These are phyloP conservation scores for Mythimna vitellina DNA, from an alignment of 2,888 invertebrate genomes.

Conservation along the genomic window DNA sequence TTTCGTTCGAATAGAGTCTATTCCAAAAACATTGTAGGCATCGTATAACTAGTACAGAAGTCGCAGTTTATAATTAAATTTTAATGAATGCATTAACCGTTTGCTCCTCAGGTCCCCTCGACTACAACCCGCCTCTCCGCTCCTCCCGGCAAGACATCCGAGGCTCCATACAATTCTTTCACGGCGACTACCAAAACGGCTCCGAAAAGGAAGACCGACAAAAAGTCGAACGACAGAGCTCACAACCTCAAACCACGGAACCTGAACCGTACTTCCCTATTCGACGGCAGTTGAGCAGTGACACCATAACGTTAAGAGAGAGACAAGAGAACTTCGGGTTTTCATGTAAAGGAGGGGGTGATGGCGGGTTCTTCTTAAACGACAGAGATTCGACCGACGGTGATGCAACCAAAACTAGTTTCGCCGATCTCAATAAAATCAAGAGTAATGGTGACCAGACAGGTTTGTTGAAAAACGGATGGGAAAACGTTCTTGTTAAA, in stretches of 20 bases:
- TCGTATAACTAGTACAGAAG: not conserved
- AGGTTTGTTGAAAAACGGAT: constrained; percentile 73
- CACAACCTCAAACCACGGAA: constrained; percentile 81
- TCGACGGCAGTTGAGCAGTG: constrained; percentile 91
- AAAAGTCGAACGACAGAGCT: constrained; percentile 91
- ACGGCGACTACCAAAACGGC: constrained; percentile 90
- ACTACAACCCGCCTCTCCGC: constrained; percentile 93
- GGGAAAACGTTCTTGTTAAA: constrained; percentile 60
- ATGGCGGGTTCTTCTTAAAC: constrained; percentile 86
- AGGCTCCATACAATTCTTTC: constrained; percentile 93
- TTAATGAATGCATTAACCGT: not conserved
- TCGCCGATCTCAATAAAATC: constrained; percentile 93
- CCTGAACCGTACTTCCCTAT: constrained; percentile 77
- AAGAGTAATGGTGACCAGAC: constrained; percentile 88
- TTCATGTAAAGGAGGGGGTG: constrained; percentile 82
- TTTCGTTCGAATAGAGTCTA: not conserved
- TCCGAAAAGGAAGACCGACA: constrained; percentile 75
- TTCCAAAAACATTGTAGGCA: not conserved
- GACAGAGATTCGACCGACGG: constrained; percentile 91
- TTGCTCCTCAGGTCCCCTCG: constrained; percentile 83
- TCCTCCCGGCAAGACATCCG: constrained; percentile 94
- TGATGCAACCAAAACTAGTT: constrained; percentile 91
- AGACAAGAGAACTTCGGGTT: constrained; percentile 76
- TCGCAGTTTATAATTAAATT: not conserved
- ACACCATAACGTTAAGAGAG: constrained; percentile 83